Evolutionary conservation across 2,888 invertebrate species (phyloP).

Genomic region (Macrophya alboannulata): DNA sequence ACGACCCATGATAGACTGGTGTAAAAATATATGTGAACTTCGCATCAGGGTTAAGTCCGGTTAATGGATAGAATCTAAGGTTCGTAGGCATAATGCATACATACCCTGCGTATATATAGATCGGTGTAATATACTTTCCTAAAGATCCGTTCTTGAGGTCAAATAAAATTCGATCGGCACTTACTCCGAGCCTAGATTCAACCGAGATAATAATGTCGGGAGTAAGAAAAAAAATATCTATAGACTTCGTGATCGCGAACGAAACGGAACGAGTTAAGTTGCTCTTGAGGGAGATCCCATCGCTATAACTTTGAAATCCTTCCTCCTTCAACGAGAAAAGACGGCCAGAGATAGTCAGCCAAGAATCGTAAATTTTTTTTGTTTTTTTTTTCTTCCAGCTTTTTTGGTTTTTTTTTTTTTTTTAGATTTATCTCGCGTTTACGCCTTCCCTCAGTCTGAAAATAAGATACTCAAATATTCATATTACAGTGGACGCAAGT

Average conservation of each 20-base stretch:
- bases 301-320: constrained; percentile 48
- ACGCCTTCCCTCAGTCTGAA: background rate
- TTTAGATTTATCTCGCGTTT: background rate
- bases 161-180: constrained; percentile 43
- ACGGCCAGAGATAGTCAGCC: background rate
- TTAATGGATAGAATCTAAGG: constrained; percentile 47
- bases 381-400: background rate
- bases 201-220: constrained; percentile 31
- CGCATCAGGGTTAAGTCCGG: constrained; percentile 46
- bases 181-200: constrained; percentile 38
- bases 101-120: too few relatives aligned
- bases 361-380: constrained; percentile 25
- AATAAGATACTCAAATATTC: background rate
- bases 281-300: constrained; percentile 48
- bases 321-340: constrained; percentile 20
- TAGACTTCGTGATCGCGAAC: constrained; percentile 46
- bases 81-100: background rate
- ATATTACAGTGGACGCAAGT: too few relatives aligned
- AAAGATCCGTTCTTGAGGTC: constrained; percentile 38
- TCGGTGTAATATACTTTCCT: constrained; percentile 21
- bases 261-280: constrained; percentile 48
- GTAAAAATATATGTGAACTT: constrained; percentile 37
- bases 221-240: constrained; percentile 47
- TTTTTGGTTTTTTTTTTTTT: background rate
- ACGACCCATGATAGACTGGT: background rate